phyloP scores from a whole-genome alignment of 2,797 vertebrate species.

The Discoglossus pictus region DNA sequence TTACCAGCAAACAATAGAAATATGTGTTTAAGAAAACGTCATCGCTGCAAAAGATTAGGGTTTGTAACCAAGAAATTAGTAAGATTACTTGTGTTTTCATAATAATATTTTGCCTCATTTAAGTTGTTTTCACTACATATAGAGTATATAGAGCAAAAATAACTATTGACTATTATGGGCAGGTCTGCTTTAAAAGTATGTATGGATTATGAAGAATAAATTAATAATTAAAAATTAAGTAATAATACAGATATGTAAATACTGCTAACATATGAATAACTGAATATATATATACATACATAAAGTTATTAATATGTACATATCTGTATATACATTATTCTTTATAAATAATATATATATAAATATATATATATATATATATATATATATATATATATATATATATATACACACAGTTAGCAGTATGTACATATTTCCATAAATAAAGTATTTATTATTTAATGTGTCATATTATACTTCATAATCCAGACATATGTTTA shows the following conservation, averaged over 20 bases:
- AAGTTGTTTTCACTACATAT: slow-evolving; percentile 12
- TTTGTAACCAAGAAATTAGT: slow-evolving; percentile 38
- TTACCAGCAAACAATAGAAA: slow-evolving; percentile 4
- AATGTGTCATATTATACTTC: no score
- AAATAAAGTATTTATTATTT: no score
- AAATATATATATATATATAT: not conserved
- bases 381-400: not conserved
- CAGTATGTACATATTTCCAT: not conserved
- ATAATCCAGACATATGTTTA: no score
- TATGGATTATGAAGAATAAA: no score
- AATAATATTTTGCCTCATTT: slow-evolving; percentile 37
- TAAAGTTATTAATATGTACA: no score
- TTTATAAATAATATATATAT: no score
- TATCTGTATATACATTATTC: no score
- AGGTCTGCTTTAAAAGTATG: no score
- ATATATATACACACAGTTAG: not conserved
- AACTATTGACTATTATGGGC: not conserved
- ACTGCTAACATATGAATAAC: no score
- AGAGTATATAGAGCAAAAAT: slow-evolving; percentile 7
- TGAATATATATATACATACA: no score
- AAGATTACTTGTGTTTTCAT: slow-evolving; percentile 44
- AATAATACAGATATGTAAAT: no score
- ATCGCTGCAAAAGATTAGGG: slow-evolving; percentile 38
- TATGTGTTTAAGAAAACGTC: slow-evolving; percentile 39
- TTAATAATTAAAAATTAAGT: no score